Conservation (phyloP, 2,888 invertebrate genomes). For the Brachyptera risi region DNA sequence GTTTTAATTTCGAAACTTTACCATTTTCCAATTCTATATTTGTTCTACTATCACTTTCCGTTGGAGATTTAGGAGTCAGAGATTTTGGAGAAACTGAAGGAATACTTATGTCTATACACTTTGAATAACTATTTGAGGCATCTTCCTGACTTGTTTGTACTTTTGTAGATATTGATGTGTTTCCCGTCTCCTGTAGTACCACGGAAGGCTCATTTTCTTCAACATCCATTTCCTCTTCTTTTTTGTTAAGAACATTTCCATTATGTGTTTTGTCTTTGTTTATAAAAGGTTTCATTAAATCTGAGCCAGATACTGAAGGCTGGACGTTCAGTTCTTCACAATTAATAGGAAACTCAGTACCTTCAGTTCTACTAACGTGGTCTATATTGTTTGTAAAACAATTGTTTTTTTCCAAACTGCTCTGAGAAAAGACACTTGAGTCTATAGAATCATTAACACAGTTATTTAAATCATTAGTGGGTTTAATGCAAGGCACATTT, state of each 20-base stretch:
- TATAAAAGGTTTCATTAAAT: background rate
- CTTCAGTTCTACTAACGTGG: slow-evolving; percentile 1
- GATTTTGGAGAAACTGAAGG: background rate
- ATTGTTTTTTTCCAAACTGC: background rate
- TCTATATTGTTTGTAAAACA: background rate
- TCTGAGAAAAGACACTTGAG: background rate
- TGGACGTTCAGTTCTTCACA: slow-evolving; percentile 13
- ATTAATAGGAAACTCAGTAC: slow-evolving; percentile 17
- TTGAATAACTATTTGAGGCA: background rate
- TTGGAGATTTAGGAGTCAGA: background rate
- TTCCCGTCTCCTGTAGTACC: too few relatives aligned
- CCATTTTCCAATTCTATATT: background rate
- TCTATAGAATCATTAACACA: background rate
- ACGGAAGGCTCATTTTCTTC: background rate
- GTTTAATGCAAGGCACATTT: slow-evolving; percentile 27
- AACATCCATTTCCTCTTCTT: background rate
- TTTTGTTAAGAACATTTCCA: background rate
- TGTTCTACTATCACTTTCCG: background rate
- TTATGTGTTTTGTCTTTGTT: slow-evolving; percentile 10
- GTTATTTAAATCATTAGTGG: slow-evolving; percentile 13
- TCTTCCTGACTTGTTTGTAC: background rate
- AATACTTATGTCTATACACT: background rate
- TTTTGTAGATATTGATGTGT: background rate
- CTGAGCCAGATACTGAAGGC: slow-evolving; percentile 14
- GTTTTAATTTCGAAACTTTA: background rate